Evolutionary conservation across 1,140 invertebrate genomes (phyloP).

Genomic region (Hesperophylax magnus): DNA sequence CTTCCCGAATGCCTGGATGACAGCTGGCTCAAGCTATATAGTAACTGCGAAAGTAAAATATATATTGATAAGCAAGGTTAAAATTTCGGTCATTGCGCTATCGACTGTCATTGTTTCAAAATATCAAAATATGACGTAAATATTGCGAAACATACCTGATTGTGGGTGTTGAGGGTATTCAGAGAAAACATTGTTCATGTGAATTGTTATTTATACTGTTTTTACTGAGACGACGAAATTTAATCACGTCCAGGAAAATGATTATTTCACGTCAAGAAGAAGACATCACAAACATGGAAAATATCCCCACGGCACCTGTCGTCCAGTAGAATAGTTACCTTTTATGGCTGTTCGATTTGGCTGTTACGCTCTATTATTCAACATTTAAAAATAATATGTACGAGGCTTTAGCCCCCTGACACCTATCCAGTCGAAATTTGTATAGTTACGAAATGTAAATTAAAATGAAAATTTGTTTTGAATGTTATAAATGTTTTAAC

Average conservation of each 20-base stretch:
- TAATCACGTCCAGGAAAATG: constrained; percentile 9
- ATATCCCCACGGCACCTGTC: neutral
- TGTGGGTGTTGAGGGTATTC: constrained; percentile 70
- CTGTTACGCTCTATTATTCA: neutral
- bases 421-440: no score
- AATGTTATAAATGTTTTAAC: no score
- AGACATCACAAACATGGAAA: constrained; percentile 32
- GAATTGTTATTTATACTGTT: constrained; percentile 32
- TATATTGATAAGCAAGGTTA: constrained; percentile 35
- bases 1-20: constrained; percentile 64
- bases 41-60: constrained; percentile 63
- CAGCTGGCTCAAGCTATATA: constrained; percentile 69
- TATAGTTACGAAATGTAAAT: no score
- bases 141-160: constrained; percentile 62
- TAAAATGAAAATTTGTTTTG: no score
- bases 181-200: constrained; percentile 71
- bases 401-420: no score
- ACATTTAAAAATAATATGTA: no score
- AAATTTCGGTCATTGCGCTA: constrained; percentile 8
- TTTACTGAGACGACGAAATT: constrained; percentile 27
- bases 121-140: constrained; percentile 22
- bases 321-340: neutral
- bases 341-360: constrained; percentile 13
- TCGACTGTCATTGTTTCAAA: constrained; percentile 30
- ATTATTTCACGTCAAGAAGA: constrained; percentile 26